Base-by-base conservation (phyloP, 2,797 vertebrate genomes). In the Sphaeramia orbicularis region DNA sequence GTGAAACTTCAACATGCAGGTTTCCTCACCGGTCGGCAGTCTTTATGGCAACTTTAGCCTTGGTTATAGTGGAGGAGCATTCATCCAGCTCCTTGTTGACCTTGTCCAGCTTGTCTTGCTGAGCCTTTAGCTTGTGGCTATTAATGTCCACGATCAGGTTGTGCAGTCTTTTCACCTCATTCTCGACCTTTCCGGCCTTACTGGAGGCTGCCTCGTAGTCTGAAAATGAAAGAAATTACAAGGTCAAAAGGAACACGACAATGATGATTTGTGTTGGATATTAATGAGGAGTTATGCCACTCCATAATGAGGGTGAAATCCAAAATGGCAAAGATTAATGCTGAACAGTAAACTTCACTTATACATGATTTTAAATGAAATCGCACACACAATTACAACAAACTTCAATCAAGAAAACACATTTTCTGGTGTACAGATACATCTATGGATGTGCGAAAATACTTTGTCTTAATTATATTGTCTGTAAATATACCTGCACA, bases 31-130 rank as follows among this genome's bases (percentile, higher is more conserved):
- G 96, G 63, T 93, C 93, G 0, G 97, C 95, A 5, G 95, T 97
- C 93, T 93, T 99, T 90, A 96, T 93, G 15, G 96, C 95, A 80
- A 99, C 98, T 65, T 96, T 94, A 52, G 97, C 98, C 91, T 97
- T 99, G 44, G 95, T 99, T 78, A 97, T 86, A 76, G 92, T 78
- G 43, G 96, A 98, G 27, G 94, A 89, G 57, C 94, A 97, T 14
- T 95, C 94, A 37, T 99, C 98, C 1, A 99, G 91, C 49, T 96
- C 95, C 51, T 95, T 95, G 84, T 93, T 96, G 81, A 99, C 81
- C 83, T 93, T 89, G 83, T 97, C 95, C 0, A 99, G 92, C 76
- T 94, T 96, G 86, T 98, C 96, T 85, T 98, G 97, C 60, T 99
- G 96, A 15, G 93, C 91, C 91, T 98, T 97, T 3, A 99, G 89